Conservation (phyloP, 2,888 invertebrate species). For the Drosophila subquinaria region DNA sequence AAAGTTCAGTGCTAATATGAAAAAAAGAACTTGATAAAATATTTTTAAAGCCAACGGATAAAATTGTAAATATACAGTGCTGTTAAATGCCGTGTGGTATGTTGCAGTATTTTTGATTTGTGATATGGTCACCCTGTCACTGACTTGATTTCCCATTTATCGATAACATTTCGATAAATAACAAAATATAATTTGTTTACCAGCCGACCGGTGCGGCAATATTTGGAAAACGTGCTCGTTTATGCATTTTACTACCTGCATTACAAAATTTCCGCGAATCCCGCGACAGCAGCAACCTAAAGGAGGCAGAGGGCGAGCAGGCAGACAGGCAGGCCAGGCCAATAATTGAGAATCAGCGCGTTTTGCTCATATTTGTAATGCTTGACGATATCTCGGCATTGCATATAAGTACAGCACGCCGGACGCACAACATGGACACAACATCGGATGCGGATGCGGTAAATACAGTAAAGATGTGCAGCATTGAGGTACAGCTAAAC, state of each 20-base stretch:
- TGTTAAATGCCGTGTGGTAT: conserved; percentile 5
- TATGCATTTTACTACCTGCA: conserved; percentile 41
- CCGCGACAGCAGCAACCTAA: conserved; percentile 8
- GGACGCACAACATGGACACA: conserved; percentile 57
- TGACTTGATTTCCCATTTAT: conserved; percentile 16
- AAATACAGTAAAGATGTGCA: conserved; percentile 43
- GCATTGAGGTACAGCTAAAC: conserved; percentile 58
- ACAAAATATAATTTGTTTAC: conserved; percentile 51
- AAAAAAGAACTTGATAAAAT: neutral
- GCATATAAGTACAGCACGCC: conserved; percentile 45
- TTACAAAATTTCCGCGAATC: conserved; percentile 15
- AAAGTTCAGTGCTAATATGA: neutral
- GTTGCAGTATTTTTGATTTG: conserved; percentile 3
- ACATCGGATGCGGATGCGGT: conserved; percentile 58
- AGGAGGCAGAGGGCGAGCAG: conserved; percentile 12
- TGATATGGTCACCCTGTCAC: conserved; percentile 23
- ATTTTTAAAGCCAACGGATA: neutral
- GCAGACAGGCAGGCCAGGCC: conserved; percentile 13
- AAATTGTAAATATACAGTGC: neutral
- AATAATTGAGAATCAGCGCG: conserved; percentile 12
- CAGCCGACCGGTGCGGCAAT: conserved; percentile 61
- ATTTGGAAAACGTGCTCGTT: conserved; percentile 13
- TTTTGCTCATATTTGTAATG: conserved; percentile 45
- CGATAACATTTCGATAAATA: conserved; percentile 43
- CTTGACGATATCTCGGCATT: conserved; percentile 48